A percentile compares a stretch with the other conserved stretches of the same genome.
Conservation (phyloP, 2,888 invertebrate species). For the Theretra japonica region DNA sequence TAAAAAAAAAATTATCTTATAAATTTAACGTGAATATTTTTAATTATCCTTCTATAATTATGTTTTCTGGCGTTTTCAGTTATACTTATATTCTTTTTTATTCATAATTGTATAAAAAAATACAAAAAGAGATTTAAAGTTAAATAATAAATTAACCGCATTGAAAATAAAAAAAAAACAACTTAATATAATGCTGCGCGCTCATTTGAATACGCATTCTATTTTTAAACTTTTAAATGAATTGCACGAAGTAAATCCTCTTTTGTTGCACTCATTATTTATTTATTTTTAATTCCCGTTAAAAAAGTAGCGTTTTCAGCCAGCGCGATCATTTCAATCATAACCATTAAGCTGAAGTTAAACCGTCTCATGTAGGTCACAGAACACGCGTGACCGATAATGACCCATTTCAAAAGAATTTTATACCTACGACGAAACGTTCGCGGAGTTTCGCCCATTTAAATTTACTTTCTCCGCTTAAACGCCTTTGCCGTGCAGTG, state of each 20-base stretch:
- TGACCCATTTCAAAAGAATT: slow-evolving; percentile 16
- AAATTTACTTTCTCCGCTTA: slow-evolving; percentile 32
- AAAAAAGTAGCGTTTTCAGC: neutral
- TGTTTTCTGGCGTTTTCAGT: too few relatives aligned
- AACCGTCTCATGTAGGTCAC: neutral
- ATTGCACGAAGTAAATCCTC: neutral
- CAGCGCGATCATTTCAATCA: neutral
- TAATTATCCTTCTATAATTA: too few relatives aligned
- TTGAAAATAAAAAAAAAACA: too few relatives aligned
- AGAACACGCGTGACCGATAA: slow-evolving; percentile 6
- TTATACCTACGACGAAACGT: neutral
- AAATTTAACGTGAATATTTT: too few relatives aligned
- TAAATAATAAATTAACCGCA: too few relatives aligned
- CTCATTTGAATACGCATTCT: too few relatives aligned
- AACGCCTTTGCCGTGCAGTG: slow-evolving; percentile 39
- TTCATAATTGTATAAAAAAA: too few relatives aligned
- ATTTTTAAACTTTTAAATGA: neutral
- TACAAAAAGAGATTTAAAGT: too few relatives aligned
- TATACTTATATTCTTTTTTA: too few relatives aligned
- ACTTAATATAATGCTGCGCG: too few relatives aligned
- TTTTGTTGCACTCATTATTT: neutral
- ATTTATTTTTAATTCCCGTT: neutral
- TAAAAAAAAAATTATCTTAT: too few relatives aligned
- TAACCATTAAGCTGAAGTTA: slow-evolving; percentile 5
- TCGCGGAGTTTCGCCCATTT: slow-evolving; percentile 29